Base-by-base conservation (phyloP, 2,113 vertebrate genomes). In the Varanus komodoensis region DNA sequence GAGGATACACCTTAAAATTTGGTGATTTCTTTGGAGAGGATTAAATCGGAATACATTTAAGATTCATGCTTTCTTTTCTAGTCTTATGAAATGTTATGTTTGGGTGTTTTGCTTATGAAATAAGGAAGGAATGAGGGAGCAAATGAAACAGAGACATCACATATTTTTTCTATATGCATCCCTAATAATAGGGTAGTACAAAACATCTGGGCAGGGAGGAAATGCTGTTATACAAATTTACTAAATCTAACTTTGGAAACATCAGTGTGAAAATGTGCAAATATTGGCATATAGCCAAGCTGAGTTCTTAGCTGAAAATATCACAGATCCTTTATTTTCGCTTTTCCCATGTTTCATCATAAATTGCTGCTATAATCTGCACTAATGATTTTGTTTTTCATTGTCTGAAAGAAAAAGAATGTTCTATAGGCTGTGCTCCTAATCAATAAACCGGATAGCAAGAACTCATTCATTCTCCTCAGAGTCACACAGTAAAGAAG, bases 21-120 rank as follows among this genome's bases (percentile, higher is more conserved):
- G 93, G 34, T 91, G 77, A 90, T 89, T 95, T 94, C 82, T 94
- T 94, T 91, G 86, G 93, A 92, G 48, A 90, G 34, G 87, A 69
- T 90, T 87, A 88, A 94, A 73, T 27, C 86, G 95, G 57, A 91
- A 88, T 5, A 1, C 50, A 34, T 87, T 57, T 77, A 75, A 61
- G 48, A 80, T 91, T 92, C 71, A 2, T 74, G 38, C 38, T 85
- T 57, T 82, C 44, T 5, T 94, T 93, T 0, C 15, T 73, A 84
- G 64, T 74, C 82, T 80, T 68, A 44, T 1, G 0, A 19, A 91
- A 67, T 64, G 5, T 61, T 85, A 25, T 87, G 61, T 8, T 69
- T 69, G 61, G 14, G 34, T 3, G 88, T 64, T 85, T 91, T 87
- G 12, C 71, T 87, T 90, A 92, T 89, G 91, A 84, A 92, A 89